Evolutionary conservation across 2,888 invertebrate genomes (phyloP), one percentile per base, ranked within the genome.

Genomic region (Mesoligia furuncula): DNA sequence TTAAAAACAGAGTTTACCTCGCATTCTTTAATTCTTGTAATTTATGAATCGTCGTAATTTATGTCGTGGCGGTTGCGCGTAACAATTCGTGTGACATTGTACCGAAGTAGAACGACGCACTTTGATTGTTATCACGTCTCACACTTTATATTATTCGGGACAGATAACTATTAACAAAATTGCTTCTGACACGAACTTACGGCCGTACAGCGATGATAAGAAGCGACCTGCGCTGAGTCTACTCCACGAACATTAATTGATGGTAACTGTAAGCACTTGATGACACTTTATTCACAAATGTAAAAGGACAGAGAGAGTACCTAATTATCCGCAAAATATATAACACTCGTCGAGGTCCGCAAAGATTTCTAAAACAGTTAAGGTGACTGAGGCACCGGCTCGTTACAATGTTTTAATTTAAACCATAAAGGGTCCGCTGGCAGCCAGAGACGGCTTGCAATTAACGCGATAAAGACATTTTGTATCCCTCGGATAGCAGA

Each of bases 391-490:
- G 76, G 82, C 81, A 87, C 84, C 84, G 80, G 84, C 84, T 84
- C 83, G 83, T 87, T 89, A 90, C 90, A 90, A 91, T 90, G 90
- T 92, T 92, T 90, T 89, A 92, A 92, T 92, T 91, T 90, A 88
- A 90, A 85, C 83, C 88, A 88, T 90, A 89, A 90, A 91, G 90
- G 90, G 89, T 87, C 84, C 83, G 79, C 88, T 87, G 80, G 85
- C 85, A 87, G 88, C 87, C 88, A 80, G 88, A 90, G 89, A 88
- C 88, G 89, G 85, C 85, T 88, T 84, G 90, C 91, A 93, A 93
- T 94, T 93, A 94, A 92, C 91, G 85, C 88, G 90, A 94, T 94
- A 92, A 93, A 94, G 93, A 92, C 93, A 92, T 94, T 93, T 90
- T 85, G 88, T 90, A 89, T 90, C 90, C 91, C 89, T 90, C 79